phyloP scores from a whole-genome alignment of 1,140 invertebrate genomes.

The Cotesia glomerata region DNA sequence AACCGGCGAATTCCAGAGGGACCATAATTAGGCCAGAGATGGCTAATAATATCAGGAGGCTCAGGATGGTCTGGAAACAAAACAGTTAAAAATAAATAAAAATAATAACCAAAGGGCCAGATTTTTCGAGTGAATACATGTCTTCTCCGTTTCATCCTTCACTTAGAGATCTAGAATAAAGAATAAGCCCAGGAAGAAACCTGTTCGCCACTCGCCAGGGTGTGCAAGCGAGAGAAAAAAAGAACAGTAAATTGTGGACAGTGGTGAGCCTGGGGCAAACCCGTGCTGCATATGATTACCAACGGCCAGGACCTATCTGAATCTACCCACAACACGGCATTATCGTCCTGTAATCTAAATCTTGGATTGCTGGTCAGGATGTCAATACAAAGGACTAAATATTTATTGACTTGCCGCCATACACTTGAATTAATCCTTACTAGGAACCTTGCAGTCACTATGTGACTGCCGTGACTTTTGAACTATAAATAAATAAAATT shows the following conservation, averaged over 20 bases:
- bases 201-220: slow-evolving; percentile 1
- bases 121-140: background rate
- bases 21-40: no score
- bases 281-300: slow-evolving; percentile 51
- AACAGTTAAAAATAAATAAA: no score
- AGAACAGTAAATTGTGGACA: background rate
- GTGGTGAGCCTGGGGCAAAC: slow-evolving; percentile 41
- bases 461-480: no score
- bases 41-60: no score
- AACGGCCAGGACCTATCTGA: slow-evolving; percentile 38
- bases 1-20: no score
- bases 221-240: slow-evolving; percentile 11
- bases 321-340: slow-evolving; percentile 29
- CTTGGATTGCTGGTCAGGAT: background rate
- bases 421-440: background rate
- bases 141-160: background rate
- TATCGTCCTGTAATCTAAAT: slow-evolving; percentile 24
- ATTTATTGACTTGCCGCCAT: background rate
- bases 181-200: slow-evolving; percentile 7
- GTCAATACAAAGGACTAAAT: background rate
- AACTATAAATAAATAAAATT: no score
- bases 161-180: background rate
- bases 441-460: no score
- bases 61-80: no score
- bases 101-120: no score